phyloP scores from a whole-genome alignment of 2,888 invertebrate genomes.

The Nephrocerus scutellatus region DNA sequence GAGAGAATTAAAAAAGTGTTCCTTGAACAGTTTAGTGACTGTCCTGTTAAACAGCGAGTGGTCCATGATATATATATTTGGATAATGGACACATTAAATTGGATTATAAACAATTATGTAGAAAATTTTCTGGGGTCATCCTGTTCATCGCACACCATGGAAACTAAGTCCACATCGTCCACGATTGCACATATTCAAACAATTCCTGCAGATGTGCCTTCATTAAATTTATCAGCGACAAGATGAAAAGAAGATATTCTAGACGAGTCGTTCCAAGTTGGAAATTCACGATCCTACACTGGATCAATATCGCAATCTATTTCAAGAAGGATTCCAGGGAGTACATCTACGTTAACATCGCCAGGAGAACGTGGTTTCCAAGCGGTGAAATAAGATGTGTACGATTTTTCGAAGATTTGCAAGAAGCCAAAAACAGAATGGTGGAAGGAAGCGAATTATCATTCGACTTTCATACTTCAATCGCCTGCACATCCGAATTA shows the following conservation, averaged over 20 bases:
- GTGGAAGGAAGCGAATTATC: conserved; percentile 9
- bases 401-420: conserved; percentile 12
- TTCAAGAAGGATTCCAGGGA: conserved; percentile 10
- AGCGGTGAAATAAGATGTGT: conserved; percentile 14
- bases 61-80: not conserved
- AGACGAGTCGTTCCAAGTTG: conserved; percentile 17
- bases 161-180: conserved; percentile 10
- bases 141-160: too few species aligned
- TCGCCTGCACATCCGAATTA: too few species aligned
- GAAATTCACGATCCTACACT: conserved; percentile 16
- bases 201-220: conserved; percentile 10
- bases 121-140: too few species aligned
- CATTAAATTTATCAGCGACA: conserved; percentile 3
- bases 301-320: conserved; percentile 19
- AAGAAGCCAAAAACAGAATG: conserved; percentile 11
- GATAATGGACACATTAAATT: not conserved
- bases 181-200: conserved; percentile 12
- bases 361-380: conserved; percentile 18
- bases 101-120: conserved; percentile 5
- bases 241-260: conserved; percentile 15
- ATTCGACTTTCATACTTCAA: conserved; percentile 4
- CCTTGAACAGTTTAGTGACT: not conserved
- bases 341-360: conserved; percentile 10
- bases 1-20: conserved; percentile 1
- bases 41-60: conserved; percentile 1